phyloP scores from a whole-genome alignment of 1,140 invertebrate genomes.

The Drosophila pectinifera region DNA sequence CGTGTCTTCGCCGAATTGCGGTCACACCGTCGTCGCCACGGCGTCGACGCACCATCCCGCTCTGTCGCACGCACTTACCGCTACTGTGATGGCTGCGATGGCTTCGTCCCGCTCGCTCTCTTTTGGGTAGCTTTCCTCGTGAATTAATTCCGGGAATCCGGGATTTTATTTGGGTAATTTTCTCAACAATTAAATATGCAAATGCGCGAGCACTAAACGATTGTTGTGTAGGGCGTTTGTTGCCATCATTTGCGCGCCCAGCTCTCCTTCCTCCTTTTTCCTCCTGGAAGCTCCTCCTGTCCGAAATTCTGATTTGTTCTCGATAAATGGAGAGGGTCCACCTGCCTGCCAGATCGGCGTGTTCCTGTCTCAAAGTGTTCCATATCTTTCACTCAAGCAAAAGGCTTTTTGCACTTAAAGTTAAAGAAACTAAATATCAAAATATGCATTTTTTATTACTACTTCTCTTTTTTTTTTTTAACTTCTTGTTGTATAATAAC shows the following conservation, averaged over 20 bases:
- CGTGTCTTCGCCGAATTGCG: slow-evolving; percentile 46
- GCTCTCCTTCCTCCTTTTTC: not conserved
- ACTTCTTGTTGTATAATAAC: no score
- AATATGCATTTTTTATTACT: no score
- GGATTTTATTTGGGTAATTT: slow-evolving; percentile 59
- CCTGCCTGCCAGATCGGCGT: not conserved
- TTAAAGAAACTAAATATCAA: no score
- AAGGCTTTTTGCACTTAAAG: not conserved
- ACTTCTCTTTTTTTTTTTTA: no score
- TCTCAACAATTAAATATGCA: slow-evolving; percentile 77
- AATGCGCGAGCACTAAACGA: slow-evolving; percentile 56
- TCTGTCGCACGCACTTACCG: not conserved
- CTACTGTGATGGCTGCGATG: no score
- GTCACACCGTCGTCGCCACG: slow-evolving; percentile 4
- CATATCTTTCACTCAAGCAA: not conserved
- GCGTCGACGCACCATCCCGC: not conserved
- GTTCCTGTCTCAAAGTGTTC: not conserved
- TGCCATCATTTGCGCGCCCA: slow-evolving; percentile 10
- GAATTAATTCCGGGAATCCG: slow-evolving; percentile 27
- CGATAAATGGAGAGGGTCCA: no score
- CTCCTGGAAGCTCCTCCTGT: not conserved
- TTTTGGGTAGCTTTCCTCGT: slow-evolving; percentile 28
- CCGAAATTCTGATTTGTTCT: no score
- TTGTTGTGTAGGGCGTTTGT: slow-evolving; percentile 42
- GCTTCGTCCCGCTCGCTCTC: not conserved